These are phyloP conservation scores for Chiloscyllium plagiosum DNA, from an alignment of 2,113 vertebrate species.

Conservation along the genomic window DNA sequence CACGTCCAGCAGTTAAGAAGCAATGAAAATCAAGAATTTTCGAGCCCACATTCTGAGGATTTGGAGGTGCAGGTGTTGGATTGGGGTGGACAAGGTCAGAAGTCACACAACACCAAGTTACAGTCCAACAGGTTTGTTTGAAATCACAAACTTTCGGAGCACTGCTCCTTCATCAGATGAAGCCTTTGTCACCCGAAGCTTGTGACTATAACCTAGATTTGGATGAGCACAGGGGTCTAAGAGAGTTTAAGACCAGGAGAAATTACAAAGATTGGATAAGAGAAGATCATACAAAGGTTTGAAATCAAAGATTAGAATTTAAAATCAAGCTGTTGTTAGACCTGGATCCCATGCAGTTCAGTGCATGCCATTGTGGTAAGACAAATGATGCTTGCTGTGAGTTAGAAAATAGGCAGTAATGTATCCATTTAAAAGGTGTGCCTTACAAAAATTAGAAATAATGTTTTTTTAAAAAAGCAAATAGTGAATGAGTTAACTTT, in stretches of 20 bases:
- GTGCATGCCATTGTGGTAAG: background rate
- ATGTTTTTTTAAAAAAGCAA: background rate
- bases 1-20: background rate
- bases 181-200: too few relatives aligned
- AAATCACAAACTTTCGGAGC: too few relatives aligned
- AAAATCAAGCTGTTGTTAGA: background rate
- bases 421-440: background rate
- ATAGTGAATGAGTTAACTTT: background rate
- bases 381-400: background rate
- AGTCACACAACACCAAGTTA: too few relatives aligned
- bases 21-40: background rate
- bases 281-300: background rate
- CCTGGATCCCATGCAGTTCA: background rate
- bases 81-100: too few relatives aligned
- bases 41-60: background rate
- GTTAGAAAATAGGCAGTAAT: background rate
- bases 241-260: background rate
- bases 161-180: too few relatives aligned
- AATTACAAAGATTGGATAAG: background rate
- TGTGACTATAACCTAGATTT: background rate
- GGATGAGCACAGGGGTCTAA: background rate
- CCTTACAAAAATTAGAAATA: background rate
- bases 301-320: background rate
- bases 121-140: too few relatives aligned
- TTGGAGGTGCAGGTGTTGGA: too few relatives aligned